These are phyloP conservation scores for Remorina albescens DNA, from an alignment of 2,797 vertebrate genomes.

Conservation along the genomic window DNA sequence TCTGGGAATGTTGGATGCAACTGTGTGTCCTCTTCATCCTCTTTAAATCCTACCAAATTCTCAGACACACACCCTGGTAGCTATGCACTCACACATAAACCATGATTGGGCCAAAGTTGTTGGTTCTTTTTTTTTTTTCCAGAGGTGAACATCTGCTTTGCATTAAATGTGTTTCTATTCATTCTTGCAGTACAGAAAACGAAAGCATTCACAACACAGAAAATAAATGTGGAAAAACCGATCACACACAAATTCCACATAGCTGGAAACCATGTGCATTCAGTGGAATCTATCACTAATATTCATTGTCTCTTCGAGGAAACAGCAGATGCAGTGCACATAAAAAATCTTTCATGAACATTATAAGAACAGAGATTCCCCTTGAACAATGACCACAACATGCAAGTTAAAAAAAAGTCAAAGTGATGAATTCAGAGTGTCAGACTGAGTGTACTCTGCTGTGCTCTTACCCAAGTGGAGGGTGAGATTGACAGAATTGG, in stretches of 20 bases:
- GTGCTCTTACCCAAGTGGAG: constrained; percentile 89
- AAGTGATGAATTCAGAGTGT: constrained; percentile 5
- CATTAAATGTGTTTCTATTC: constrained; percentile 36
- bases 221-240: constrained; percentile 16
- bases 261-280: constrained; percentile 15
- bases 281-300: constrained; percentile 5
- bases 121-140: constrained; percentile 17
- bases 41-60: constrained; percentile 57
- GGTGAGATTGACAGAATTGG: constrained; percentile 91
- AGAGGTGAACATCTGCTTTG: constrained; percentile 59
- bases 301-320: constrained; percentile 14
- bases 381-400: constrained; percentile 11
- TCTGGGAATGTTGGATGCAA: constrained; percentile 31
- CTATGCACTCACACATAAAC: constrained; percentile 44
- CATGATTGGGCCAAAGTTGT: constrained; percentile 42
- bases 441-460: constrained; percentile 3
- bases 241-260: not conserved
- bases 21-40: constrained; percentile 35
- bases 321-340: constrained; percentile 4
- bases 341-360: constrained; percentile 13
- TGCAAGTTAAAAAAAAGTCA: no score
- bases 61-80: constrained; percentile 51
- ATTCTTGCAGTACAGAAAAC: constrained; percentile 29
- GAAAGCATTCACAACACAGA: constrained; percentile 19
- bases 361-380: constrained; percentile 4